Percentiles rank a stretch among this genome's conserved stretches.
phyloP scores from a whole-genome alignment of 2,113 vertebrate species.

The Tachysurus vachellii region DNA sequence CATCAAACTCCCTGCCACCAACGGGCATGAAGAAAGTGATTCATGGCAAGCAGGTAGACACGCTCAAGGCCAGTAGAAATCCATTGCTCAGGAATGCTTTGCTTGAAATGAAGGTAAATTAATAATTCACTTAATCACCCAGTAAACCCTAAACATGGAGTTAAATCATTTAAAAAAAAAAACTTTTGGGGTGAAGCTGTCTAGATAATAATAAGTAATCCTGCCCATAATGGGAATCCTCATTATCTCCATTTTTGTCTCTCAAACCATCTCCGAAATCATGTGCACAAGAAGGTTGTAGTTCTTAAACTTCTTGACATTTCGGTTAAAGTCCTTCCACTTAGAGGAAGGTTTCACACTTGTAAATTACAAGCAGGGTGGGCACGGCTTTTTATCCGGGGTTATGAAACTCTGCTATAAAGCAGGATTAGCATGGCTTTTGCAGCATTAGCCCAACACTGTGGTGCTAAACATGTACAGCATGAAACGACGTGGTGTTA shows the following conservation, averaged over 20 bases:
- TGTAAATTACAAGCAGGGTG: too few species aligned
- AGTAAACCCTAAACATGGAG: too few species aligned
- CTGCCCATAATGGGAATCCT: neutral
- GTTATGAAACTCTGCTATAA: too few species aligned
- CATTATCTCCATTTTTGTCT: neutral
- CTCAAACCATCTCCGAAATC: neutral
- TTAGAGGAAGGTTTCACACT: too few species aligned
- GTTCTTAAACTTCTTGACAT: neutral
- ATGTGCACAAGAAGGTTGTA: neutral
- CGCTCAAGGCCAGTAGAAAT: neutral
- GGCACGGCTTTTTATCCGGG: too few species aligned
- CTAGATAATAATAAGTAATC: neutral
- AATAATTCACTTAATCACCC: neutral
- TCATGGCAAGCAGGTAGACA: neutral
- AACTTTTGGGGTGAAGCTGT: neutral
- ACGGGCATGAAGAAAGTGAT: neutral
- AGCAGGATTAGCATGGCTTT: too few species aligned
- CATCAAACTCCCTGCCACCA: neutral
- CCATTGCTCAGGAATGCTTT: neutral
- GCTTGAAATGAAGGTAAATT: neutral
- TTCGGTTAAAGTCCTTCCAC: neutral
- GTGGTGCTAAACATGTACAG: too few species aligned
- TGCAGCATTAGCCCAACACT: too few species aligned
- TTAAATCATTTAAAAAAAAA: neutral
- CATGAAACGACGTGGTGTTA: too few species aligned